Evolutionary conservation across 2,113 vertebrate species (phyloP), one percentile per base, ranked within the genome.

Genomic region (Uria lomvia): DNA sequence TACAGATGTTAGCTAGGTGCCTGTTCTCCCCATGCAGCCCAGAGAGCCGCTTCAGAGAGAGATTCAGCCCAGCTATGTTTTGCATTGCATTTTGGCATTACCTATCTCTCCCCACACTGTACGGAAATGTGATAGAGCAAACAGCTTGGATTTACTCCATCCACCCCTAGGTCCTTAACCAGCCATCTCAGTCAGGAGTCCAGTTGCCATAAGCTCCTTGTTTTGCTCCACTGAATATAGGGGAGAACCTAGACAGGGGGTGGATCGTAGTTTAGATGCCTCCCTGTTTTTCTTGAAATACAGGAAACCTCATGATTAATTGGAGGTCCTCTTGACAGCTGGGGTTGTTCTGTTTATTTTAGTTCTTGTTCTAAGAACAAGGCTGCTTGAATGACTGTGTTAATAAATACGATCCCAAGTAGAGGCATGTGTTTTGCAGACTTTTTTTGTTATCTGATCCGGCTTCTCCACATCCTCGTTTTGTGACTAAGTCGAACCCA

Each of bases 401-500:
- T 95, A 96, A 89, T 90, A 97, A 92, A 89, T 79, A 62, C 9
- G 9, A 88, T 95, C 53, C 53, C 22, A 85, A 92, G 70, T n/a
- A 92, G 66, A 82, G 58, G 45, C 94, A 70, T 78, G 80, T 94
- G 87, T 92, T 94, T 82, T 91, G 78, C 78, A 92, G 81, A 49
- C 81, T 68, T 79, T 72, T 95, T 91, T 84, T 79, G 63, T 94
- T 87, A 56, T 94, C 84, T 90, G 81, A 75, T 94, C 34, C 2
- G 8, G 66, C 55, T 95, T 95, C 74, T 92, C 50, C 71, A 82
- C 81, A 79, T 94, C 92, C 80, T 96, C 24, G 22, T 89, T 94
- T 90, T 91, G 66, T 95, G 93, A 95, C 92, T 95, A 92, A 94
- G 84, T 77, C 5, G 2, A 95, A 94, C 85, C 77, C 91, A 82